Percentiles rank a stretch among this genome's conserved stretches.
These are phyloP conservation scores for Gymnoscopelus microlampas DNA, from an alignment of 2,797 vertebrate species.

Conservation along the genomic window DNA sequence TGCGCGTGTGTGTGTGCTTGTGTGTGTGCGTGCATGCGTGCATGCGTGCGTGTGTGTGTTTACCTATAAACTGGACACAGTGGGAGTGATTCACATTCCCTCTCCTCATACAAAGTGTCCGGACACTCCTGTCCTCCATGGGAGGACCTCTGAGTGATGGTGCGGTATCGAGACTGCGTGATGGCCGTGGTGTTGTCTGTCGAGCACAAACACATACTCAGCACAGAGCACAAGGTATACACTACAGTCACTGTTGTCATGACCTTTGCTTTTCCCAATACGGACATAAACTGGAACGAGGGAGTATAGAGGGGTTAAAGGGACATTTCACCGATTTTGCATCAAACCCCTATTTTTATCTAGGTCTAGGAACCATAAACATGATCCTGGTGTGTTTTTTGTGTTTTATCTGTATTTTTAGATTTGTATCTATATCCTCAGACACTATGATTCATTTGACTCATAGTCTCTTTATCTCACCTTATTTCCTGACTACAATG, in stretches of 20 bases:
- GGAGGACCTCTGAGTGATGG: slow-evolving; percentile 85
- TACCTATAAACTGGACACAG: slow-evolving; percentile 90
- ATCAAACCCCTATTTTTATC: too few relatives aligned
- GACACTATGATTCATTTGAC: too few relatives aligned
- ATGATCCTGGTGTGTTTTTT: too few relatives aligned
- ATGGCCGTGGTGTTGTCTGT: slow-evolving; percentile 84
- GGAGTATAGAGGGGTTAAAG: too few relatives aligned
- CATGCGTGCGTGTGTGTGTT: slow-evolving; percentile 22
- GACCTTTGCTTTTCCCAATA: too few relatives aligned
- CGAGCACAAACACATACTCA: slow-evolving; percentile 38
- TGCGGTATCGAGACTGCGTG: slow-evolving; percentile 91
- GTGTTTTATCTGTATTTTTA: too few relatives aligned
- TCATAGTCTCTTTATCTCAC: too few relatives aligned
- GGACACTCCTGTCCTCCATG: slow-evolving; percentile 92
- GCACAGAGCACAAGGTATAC: slow-evolving; percentile 5
- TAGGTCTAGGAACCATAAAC: too few relatives aligned
- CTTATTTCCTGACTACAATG: too few relatives aligned
- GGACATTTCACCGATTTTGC: too few relatives aligned
- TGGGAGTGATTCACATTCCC: slow-evolving; percentile 90
- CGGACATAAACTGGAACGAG: too few relatives aligned
- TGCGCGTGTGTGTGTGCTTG: not conserved
- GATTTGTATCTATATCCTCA: too few relatives aligned
- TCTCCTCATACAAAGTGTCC: slow-evolving; percentile 93
- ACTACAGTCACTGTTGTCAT: slow-evolving; percentile 6
- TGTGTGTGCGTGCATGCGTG: not conserved